Conservation (phyloP, 2,888 invertebrate genomes). For the Mythimna pallens region DNA sequence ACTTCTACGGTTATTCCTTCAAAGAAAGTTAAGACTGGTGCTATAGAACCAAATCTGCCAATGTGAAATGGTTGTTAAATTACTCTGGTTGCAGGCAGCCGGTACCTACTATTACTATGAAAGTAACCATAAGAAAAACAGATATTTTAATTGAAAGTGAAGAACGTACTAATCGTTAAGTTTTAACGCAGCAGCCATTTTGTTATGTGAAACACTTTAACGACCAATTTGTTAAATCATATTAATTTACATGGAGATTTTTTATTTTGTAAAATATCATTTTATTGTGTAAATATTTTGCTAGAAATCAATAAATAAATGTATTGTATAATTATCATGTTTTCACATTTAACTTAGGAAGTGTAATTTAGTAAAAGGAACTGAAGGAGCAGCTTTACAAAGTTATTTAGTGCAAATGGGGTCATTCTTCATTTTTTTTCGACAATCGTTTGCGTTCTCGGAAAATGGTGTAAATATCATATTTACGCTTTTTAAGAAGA, state of each 20-base stretch:
- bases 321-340: not conserved
- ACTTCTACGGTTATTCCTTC: not conserved
- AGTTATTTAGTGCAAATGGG: too few species aligned
- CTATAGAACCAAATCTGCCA: not conserved
- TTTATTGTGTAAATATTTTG: conserved; percentile 35
- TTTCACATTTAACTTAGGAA: conserved; percentile 12
- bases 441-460: too few species aligned
- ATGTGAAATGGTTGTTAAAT: not conserved
- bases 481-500: too few species aligned
- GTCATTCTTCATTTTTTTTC: too few species aligned
- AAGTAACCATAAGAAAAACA: conserved; percentile 13
- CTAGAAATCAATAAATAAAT: conserved; percentile 19
- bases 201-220: not conserved
- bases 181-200: not conserved
- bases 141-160: conserved; percentile 26
- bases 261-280: conserved; percentile 18
- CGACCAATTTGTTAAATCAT: not conserved
- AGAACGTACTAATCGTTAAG: not conserved
- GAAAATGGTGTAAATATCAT: too few species aligned
- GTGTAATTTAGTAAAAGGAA: not conserved
- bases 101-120: not conserved
- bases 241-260: not conserved
- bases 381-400: too few species aligned
- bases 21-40: conserved; percentile 12
- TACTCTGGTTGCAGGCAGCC: conserved; percentile 16